Percentiles rank a stretch among this genome's conserved stretches.
Evolutionary conservation across 2,888 invertebrate species (phyloP).

Genomic region (Sarcophaga rosellei): DNA sequence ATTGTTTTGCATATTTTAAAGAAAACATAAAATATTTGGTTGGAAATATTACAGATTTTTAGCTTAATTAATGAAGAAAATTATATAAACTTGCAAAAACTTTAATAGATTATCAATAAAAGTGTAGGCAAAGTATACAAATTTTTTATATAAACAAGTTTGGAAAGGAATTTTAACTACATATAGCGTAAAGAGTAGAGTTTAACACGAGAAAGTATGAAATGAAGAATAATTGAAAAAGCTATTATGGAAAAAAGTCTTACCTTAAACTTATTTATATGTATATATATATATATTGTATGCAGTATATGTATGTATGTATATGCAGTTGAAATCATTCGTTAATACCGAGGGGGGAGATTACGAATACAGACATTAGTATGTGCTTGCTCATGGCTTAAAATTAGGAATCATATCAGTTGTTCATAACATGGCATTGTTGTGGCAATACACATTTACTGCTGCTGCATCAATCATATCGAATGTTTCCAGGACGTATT

Average conservation of each 20-base stretch:
- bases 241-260: constrained; percentile 16
- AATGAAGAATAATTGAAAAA: neutral
- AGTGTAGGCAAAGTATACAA: too few species aligned
- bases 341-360: constrained; percentile 39
- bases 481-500: constrained; percentile 46
- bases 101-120: neutral
- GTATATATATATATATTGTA: neutral
- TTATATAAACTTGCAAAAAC: constrained; percentile 23
- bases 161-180: too few species aligned
- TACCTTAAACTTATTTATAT: constrained; percentile 47
- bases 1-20: constrained; percentile 44
- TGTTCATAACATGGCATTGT: constrained; percentile 51
- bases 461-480: constrained; percentile 9
- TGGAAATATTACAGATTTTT: constrained; percentile 36
- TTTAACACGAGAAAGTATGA: neutral
- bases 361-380: constrained; percentile 3
- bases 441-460: constrained; percentile 28
- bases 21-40: constrained; percentile 47
- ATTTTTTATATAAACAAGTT: too few species aligned
- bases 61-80: constrained; percentile 25
- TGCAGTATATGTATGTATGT: neutral
- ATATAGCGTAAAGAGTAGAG: too few species aligned
- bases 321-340: constrained; percentile 47
- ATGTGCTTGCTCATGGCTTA: constrained; percentile 37
- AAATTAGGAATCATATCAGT: constrained; percentile 51